Evolutionary conservation across 2,113 vertebrate species (phyloP), one percentile per base, ranked within the genome.

Genomic region (Psittacus erithacus): DNA sequence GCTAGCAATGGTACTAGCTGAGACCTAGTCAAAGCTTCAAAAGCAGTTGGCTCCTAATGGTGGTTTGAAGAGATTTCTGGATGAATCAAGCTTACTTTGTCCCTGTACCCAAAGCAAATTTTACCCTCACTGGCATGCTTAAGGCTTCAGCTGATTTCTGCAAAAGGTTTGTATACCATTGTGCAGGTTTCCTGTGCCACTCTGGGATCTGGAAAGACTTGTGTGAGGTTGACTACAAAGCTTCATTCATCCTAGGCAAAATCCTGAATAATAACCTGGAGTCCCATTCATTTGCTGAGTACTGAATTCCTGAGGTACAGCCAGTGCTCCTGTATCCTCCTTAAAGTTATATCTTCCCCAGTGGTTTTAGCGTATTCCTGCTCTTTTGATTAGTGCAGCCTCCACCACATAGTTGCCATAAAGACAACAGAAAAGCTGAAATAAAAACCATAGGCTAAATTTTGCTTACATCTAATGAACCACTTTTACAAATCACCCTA

Each of bases 1-100:
- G 23, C 13, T 31, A 63, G 49, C 9, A 14, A 35, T 28, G 33
- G 10, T 52, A 87, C 82, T 62, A 74, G 22, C 68, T 70, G 65
- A 81, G 77, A 86, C 35, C 60, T 44, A 70, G 43, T 8, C 50
- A 95, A 89, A 67, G 55, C 77, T 86, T 82, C 64, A 78, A 41
- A 70, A 55, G 83, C 43, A 55, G 62, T 44, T 49, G 49, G n/a
- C 28, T 90, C 67, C 62, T 44, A 18, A 33, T 67, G 87, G 31
- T 89, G 53, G 13, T 73, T 91, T 91, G 79, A 82, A 68, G 68
- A 88, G 67, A 94, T 91, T 93, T 88, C 41, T 33, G 64, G 41
- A 29, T 70, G 46, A 93, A 81, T 82, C 79, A 77, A 70, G 59
- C 46, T 90, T 80, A 67, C 27, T 90, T 87, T 82, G 87, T 73